phyloP scores from a whole-genome alignment of 2,888 invertebrate genomes.

The Cecidostiba fungosa region DNA sequence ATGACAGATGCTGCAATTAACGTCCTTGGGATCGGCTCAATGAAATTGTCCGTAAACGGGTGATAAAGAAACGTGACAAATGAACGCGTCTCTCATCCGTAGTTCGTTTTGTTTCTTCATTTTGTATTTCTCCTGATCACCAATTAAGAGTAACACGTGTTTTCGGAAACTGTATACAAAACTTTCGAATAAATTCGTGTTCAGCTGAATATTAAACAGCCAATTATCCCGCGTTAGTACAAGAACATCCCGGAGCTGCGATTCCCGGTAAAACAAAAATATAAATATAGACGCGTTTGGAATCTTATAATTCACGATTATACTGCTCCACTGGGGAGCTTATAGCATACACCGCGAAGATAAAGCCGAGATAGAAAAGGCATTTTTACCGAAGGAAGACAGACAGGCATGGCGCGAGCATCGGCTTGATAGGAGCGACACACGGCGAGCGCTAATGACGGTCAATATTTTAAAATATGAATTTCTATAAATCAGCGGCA shows the following conservation, averaged over 20 bases:
- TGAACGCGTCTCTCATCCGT: background rate
- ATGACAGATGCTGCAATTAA: conserved; percentile 51
- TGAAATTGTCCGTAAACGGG: background rate
- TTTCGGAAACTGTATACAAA: background rate
- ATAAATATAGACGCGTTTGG: background rate
- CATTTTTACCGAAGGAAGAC: conserved; percentile 51
- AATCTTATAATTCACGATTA: conserved; percentile 32
- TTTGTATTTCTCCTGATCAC: background rate
- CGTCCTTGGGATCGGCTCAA: conserved; percentile 5
- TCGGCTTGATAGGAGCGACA: conserved; percentile 34
- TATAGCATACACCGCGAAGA: background rate
- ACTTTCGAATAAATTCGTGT: background rate
- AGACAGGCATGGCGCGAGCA: background rate
- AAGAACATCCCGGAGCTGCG: background rate
- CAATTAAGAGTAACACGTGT: conserved; percentile 7
- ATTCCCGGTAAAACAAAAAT: conserved; percentile 32
- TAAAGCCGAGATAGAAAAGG: conserved; percentile 26
- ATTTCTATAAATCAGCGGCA: conserved; percentile 79
- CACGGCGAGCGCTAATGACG: conserved; percentile 76
- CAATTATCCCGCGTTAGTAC: conserved; percentile 8
- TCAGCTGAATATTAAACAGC: conserved; percentile 26
- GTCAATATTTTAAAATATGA: conserved; percentile 80
- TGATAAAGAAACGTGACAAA: background rate
- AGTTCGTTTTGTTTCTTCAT: background rate
- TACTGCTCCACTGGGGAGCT: conserved; percentile 17